Conservation (phyloP, 2,113 vertebrate genomes). For the Otis tarda region DNA sequence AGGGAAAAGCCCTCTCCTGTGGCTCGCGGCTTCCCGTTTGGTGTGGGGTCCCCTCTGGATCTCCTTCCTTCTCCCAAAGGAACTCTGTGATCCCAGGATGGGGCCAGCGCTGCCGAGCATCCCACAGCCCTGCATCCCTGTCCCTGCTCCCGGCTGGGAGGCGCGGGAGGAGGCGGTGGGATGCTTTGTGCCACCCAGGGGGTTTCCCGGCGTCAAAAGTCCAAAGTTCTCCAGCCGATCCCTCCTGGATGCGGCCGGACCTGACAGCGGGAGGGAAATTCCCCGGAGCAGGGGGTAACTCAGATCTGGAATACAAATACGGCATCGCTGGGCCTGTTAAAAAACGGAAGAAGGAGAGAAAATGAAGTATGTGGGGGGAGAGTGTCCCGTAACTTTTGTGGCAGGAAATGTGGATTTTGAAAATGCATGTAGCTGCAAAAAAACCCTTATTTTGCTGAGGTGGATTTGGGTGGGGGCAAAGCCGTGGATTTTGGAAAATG, state of each 20-base stretch:
- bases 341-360: not conserved
- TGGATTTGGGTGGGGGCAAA: not conserved
- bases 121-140: not conserved
- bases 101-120: not conserved
- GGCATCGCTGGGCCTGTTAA: fast-evolving
- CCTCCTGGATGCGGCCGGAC: not conserved
- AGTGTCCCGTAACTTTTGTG: not conserved
- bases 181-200: not conserved
- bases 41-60: not conserved
- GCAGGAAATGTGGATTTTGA: constrained; percentile 12
- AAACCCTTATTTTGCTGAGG: not conserved
- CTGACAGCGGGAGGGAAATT: not conserved
- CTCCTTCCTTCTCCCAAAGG: not conserved
- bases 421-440: not conserved
- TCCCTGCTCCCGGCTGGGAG: not conserved
- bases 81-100: not conserved
- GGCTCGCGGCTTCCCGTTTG: not conserved
- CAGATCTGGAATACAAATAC: not conserved
- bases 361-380: not conserved
- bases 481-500: not conserved
- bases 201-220: not conserved
- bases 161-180: not conserved
- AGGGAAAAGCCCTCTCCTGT: not conserved
- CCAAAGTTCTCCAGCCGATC: not conserved
- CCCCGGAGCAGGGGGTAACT: fast-evolving